A percentile compares a stretch with the other conserved stretches of the same genome.
Conservation (phyloP, 2,888 invertebrate genomes). For the Notodromas monacha region DNA sequence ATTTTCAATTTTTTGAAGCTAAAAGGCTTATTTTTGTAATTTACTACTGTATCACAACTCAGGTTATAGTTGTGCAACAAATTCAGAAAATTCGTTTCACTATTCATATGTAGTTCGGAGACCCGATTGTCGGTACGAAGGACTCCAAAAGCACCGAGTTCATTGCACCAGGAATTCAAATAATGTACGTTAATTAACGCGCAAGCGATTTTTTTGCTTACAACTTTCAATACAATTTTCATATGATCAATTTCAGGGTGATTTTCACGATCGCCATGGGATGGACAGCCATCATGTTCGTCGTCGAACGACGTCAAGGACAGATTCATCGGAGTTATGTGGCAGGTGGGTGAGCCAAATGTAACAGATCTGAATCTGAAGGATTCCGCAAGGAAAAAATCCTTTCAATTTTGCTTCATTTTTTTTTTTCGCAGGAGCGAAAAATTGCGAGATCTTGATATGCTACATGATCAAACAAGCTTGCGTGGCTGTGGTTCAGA, state of each 20-base stretch:
- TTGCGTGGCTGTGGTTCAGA: constrained; percentile 77
- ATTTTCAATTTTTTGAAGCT: no score
- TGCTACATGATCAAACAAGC: constrained; percentile 80
- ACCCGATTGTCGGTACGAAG: constrained; percentile 13
- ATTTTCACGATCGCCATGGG: constrained; percentile 87
- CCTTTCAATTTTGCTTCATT: no score
- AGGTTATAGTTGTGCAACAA: no score
- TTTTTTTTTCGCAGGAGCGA: constrained; percentile 27
- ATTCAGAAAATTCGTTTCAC: no score
- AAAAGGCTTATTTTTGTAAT: no score
- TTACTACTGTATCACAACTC: no score
- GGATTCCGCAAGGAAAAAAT: no score
- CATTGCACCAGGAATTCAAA: constrained; percentile 73
- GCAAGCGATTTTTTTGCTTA: no score
- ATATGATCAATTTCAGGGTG: no score
- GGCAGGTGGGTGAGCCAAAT: constrained; percentile 28
- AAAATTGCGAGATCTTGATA: constrained; percentile 61
- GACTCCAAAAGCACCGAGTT: constrained; percentile 80
- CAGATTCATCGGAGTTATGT: constrained; percentile 71
- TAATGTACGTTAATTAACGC: constrained; percentile 37
- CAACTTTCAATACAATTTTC: no score
- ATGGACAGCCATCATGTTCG: constrained; percentile 58
- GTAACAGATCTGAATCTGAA: no score
- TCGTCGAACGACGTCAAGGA: constrained; percentile 66
- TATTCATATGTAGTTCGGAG: constrained; percentile 9